phyloP scores from a whole-genome alignment of 2,797 vertebrate species.

The Avahi laniger region DNA sequence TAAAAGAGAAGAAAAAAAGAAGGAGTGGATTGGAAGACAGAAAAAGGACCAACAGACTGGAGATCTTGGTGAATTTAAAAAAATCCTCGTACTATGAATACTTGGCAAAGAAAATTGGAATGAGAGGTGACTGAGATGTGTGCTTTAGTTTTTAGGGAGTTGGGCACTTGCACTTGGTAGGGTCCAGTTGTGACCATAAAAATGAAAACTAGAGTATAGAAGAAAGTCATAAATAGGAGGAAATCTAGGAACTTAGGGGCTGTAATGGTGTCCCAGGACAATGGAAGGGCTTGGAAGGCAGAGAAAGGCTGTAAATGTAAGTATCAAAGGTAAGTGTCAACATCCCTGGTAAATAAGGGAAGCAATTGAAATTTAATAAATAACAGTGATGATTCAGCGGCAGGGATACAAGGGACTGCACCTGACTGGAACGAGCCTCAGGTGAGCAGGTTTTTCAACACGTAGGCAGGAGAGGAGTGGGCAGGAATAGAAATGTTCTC shows the following conservation, averaged over 20 bases:
- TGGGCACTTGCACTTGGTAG: not conserved
- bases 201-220: not conserved
- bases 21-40: not conserved
- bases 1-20: not conserved
- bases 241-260: not conserved
- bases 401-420: not conserved
- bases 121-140: not conserved
- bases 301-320: not conserved
- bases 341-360: not conserved
- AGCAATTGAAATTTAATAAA: not conserved
- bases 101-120: not conserved
- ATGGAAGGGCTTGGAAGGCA: not conserved
- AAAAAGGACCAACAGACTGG: not conserved
- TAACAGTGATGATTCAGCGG: not conserved
- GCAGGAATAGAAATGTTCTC: not conserved
- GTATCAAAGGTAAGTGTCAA: not conserved
- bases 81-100: not conserved
- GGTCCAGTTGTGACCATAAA: not conserved
- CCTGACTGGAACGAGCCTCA: not conserved
- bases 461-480: not conserved
- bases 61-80: not conserved
- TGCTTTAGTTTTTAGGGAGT: not conserved
- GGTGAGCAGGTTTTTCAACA: not conserved
- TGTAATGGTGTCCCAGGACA: not conserved
- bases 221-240: not conserved